Evolutionary conservation across 2,797 vertebrate genomes (phyloP).

Genomic region (Limnodromus scolopaceus): DNA sequence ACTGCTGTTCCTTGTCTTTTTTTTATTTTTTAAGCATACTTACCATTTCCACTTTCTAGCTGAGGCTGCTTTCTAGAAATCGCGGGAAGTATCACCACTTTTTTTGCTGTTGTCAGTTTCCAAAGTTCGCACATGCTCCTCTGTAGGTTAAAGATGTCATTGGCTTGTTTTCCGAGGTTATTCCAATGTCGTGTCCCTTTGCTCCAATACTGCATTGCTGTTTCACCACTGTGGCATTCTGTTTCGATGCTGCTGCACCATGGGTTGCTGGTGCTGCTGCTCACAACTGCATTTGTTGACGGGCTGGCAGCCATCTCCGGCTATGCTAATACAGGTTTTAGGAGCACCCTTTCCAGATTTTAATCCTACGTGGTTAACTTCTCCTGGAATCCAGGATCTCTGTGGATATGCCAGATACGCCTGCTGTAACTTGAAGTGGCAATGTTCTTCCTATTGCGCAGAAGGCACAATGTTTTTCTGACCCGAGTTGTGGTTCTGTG

Average conservation of each 20-base stretch:
- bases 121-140: background rate
- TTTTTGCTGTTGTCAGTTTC: background rate
- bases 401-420: background rate
- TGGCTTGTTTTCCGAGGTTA: background rate
- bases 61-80: background rate
- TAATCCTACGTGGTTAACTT: background rate
- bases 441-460: background rate
- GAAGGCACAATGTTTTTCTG: background rate
- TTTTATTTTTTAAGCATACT: background rate
- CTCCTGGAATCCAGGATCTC: background rate
- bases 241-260: background rate
- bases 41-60: background rate
- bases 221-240: background rate
- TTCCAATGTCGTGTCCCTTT: background rate
- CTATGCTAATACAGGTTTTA: background rate
- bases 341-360: background rate
- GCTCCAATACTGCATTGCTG: background rate
- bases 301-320: background rate
- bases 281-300: background rate
- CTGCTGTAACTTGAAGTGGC: background rate
- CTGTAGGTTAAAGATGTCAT: background rate
- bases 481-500: background rate
- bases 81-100: background rate
- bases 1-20: background rate
- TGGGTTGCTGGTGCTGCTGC: background rate